Evolutionary conservation across 2,797 vertebrate species (phyloP).

Genomic region (Streptopelia turtur): DNA sequence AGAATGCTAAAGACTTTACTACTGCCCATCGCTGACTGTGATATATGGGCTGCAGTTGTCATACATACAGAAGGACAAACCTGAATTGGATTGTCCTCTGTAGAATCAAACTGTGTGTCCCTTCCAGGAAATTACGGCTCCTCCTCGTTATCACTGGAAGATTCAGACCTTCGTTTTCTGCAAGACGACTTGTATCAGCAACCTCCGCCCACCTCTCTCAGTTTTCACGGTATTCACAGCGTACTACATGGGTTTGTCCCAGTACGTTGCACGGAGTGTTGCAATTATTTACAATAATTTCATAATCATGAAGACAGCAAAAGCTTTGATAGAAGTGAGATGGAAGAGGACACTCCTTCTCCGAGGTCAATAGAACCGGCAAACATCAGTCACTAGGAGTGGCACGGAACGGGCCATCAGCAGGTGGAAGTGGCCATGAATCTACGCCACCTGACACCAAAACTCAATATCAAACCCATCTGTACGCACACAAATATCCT

Average conservation of each 20-base stretch:
- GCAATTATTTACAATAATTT: neutral
- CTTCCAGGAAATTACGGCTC: neutral
- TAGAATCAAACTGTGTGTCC: neutral
- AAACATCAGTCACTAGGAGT: neutral
- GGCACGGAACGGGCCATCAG: fast-evolving
- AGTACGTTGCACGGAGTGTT: neutral
- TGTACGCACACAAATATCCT: neutral
- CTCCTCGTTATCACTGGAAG: neutral
- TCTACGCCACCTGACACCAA: neutral
- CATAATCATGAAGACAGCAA: neutral
- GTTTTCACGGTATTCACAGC: neutral
- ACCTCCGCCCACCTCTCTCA: neutral
- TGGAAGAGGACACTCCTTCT: neutral
- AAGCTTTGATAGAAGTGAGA: neutral
- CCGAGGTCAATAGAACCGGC: neutral
- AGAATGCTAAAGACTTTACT: conserved; percentile 3
- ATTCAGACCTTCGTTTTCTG: neutral
- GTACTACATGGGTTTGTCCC: neutral
- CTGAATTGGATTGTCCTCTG: conserved; percentile 27
- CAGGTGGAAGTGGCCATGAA: neutral
- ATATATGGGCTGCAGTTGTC: neutral
- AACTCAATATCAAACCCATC: neutral
- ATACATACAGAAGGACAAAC: neutral
- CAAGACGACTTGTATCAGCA: neutral
- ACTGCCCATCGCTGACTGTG: neutral